Conservation (phyloP, 2,797 vertebrate species). For the Dallia pectoralis region DNA sequence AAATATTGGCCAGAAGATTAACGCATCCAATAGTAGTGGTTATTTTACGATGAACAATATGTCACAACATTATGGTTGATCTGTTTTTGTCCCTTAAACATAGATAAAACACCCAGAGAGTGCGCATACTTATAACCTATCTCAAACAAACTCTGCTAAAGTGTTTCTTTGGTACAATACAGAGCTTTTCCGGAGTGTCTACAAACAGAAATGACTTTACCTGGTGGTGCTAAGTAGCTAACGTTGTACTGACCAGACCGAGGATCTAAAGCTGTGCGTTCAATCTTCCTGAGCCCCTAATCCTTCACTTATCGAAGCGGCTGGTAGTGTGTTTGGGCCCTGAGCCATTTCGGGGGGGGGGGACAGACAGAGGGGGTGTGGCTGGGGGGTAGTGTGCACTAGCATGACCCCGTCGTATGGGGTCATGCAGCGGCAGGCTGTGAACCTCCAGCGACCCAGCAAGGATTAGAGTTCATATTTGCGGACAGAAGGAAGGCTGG, state of each 20-base stretch:
- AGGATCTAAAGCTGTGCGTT: background rate
- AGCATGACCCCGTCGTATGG: conserved; percentile 63
- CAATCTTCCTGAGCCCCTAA: background rate
- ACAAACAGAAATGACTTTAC: background rate
- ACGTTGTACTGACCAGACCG: background rate
- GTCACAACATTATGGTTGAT: background rate
- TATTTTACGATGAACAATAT: background rate
- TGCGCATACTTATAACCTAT: background rate
- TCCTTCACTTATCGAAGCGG: conserved; percentile 1
- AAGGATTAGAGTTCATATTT: conserved; percentile 67
- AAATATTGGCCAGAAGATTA: background rate
- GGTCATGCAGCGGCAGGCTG: conserved; percentile 48
- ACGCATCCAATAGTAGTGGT: background rate
- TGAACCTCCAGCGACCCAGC: conserved; percentile 66
- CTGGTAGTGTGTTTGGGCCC: conserved; percentile 2
- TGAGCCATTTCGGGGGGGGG: background rate
- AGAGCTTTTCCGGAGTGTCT: background rate
- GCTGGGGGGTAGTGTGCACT: conserved; percentile 21
- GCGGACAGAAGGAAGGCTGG: conserved; percentile 63
- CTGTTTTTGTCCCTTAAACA: background rate
- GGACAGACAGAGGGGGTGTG: background rate
- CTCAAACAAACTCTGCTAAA: background rate
- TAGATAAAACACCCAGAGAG: background rate
- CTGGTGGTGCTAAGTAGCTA: background rate
- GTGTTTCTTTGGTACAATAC: background rate